A percentile compares a stretch with the other conserved stretches of the same genome.
phyloP scores from a whole-genome alignment of 2,113 vertebrate genomes.

The Glareola pratincola region DNA sequence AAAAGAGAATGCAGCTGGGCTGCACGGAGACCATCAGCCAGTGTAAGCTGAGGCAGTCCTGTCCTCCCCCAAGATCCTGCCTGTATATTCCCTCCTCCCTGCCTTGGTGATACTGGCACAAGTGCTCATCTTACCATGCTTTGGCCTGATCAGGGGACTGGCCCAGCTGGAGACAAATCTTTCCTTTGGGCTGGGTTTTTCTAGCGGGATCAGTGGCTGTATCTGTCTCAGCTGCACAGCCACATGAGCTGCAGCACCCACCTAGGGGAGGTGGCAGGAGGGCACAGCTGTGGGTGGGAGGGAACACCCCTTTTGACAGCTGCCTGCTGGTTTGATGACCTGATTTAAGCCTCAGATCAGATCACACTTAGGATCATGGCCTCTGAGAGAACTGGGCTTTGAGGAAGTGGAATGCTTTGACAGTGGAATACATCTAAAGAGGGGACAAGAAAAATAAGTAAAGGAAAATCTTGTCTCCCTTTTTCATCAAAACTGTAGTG shows the following conservation, averaged over 20 bases:
- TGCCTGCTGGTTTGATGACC: not conserved
- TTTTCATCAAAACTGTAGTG: not conserved
- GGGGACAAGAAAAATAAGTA: not conserved
- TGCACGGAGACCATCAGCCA: not conserved
- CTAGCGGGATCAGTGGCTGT: not conserved
- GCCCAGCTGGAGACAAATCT: not conserved
- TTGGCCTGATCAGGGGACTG: not conserved
- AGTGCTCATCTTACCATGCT: not conserved
- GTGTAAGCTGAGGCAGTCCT: not conserved
- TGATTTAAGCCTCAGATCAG: not conserved
- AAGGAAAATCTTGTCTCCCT: not conserved
- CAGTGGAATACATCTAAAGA: not conserved
- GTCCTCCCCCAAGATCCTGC: not conserved
- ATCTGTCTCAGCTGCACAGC: not conserved
- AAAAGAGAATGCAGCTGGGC: not conserved
- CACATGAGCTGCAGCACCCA: not conserved
- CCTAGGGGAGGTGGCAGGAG: fast-evolving
- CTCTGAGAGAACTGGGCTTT: not conserved
- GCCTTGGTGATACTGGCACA: fast-evolving
- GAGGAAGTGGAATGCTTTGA: not conserved
- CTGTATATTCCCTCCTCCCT: not conserved
- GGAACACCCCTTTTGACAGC: not conserved
- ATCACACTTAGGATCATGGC: not conserved
- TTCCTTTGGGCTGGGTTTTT: not conserved
- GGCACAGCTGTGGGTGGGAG: not conserved